These are phyloP conservation scores for Ophioderma brevispina DNA, from an alignment of 35 echinoderm and acorn worm genomes.

Conservation along the genomic window DNA sequence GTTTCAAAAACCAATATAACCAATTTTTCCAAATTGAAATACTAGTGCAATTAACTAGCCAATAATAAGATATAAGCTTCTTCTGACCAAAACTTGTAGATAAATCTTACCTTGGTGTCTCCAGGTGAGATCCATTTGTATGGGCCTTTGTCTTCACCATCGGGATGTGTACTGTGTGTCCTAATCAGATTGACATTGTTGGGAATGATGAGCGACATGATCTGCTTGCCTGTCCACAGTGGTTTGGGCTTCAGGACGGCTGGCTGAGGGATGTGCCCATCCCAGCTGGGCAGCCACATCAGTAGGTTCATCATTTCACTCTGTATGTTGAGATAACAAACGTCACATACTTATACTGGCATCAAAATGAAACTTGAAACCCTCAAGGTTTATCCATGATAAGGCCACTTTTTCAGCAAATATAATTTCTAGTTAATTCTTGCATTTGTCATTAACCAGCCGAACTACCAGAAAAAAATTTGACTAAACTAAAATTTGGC, in stretches of 20 bases:
- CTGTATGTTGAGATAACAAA: not conserved
- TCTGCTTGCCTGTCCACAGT: constrained; percentile 97
- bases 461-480: too few species aligned
- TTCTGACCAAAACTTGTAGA: too few species aligned
- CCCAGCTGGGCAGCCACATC: constrained; percentile 96
- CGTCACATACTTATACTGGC: not conserved
- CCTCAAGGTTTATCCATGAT: too few species aligned
- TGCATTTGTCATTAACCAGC: too few species aligned
- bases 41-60: too few species aligned
- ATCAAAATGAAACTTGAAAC: too few species aligned
- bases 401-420: too few species aligned
- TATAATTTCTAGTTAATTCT: too few species aligned
- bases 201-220: constrained; percentile 91
- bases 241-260: constrained; percentile 96
- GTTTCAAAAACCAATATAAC: too few species aligned
- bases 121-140: constrained; percentile 99
- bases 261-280: constrained; percentile 93
- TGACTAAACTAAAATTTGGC: too few species aligned
- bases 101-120: constrained; percentile 85
- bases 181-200: constrained; percentile 84
- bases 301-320: constrained; percentile 87
- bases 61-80: too few species aligned
- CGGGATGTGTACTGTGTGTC: constrained; percentile 95
- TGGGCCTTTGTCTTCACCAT: constrained; percentile 92
- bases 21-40: too few species aligned